Evolutionary conservation across 2,888 invertebrate species (phyloP).

Genomic region (Spisula subtruncata): DNA sequence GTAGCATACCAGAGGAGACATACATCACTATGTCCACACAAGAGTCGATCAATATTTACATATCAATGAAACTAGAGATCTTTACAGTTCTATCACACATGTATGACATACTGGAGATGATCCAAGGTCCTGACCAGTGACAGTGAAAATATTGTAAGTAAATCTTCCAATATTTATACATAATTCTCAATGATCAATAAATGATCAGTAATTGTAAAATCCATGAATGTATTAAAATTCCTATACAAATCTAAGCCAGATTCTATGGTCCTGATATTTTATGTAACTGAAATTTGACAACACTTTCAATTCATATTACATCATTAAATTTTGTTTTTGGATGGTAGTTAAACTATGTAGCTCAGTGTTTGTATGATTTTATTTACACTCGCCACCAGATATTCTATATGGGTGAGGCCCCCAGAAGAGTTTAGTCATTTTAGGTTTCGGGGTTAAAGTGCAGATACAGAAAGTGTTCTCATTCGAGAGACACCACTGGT

Average conservation of each 20-base stretch:
- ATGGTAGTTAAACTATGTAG: background rate
- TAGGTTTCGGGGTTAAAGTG: no score
- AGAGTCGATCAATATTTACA: slow-evolving; percentile 25
- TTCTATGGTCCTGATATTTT: no score
- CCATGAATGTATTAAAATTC: background rate
- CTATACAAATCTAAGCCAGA: background rate
- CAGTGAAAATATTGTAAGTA: slow-evolving; percentile 13
- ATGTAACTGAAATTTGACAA: no score
- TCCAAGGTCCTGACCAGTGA: slow-evolving; percentile 1
- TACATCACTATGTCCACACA: background rate
- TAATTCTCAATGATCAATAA: background rate
- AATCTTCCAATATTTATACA: background rate
- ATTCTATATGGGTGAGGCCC: no score
- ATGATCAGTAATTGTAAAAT: background rate
- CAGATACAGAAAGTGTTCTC: no score
- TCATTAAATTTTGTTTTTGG: no score
- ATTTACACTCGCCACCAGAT: no score
- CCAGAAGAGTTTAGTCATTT: no score
- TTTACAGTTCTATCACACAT: background rate
- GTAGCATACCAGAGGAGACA: background rate
- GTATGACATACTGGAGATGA: background rate
- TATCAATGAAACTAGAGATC: slow-evolving; percentile 15
- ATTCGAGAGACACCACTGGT: no score
- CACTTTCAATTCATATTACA: no score
- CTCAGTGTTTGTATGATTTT: no score